Percentiles rank a stretch among this genome's conserved stretches.
phyloP scores from a whole-genome alignment of 92 coral and sea anemone species.

The Phenganax stokvisi region DNA sequence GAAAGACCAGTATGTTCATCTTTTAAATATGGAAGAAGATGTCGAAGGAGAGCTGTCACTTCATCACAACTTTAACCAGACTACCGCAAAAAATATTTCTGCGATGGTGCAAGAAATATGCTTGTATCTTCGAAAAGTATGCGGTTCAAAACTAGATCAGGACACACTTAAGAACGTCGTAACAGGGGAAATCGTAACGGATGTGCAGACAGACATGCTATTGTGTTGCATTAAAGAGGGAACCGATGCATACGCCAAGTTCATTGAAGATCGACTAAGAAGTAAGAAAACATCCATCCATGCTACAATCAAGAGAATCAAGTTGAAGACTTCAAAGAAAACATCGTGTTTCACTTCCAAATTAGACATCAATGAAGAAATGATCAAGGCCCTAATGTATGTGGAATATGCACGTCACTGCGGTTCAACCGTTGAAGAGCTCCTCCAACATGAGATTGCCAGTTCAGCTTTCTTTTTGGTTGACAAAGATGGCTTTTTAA shows the following conservation, averaged over 20 bases:
- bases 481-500: neutral
- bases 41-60: constrained; percentile 26
- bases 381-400: constrained; percentile 2
- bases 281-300: neutral
- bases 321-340: neutral
- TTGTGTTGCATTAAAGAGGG: constrained; percentile 19
- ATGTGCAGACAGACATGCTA: neutral
- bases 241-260: neutral
- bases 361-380: neutral
- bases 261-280: constrained; percentile 22
- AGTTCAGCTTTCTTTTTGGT: too few relatives aligned
- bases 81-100: constrained; percentile 5
- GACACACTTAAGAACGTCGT: constrained; percentile 14
- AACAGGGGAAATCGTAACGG: constrained; percentile 12
- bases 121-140: neutral
- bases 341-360: neutral
- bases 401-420: neutral
- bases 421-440: neutral
- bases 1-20: constrained; percentile 22
- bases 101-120: constrained; percentile 6
- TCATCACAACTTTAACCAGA: constrained; percentile 26
- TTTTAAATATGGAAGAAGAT: constrained; percentile 23
- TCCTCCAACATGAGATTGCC: too few relatives aligned
- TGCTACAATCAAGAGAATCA: neutral
- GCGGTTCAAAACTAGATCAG: neutral